Percentiles rank a stretch among this genome's conserved stretches.
These are phyloP conservation scores for Entomobrya proxima DNA, from an alignment of 2,888 invertebrate genomes.

Conservation along the genomic window DNA sequence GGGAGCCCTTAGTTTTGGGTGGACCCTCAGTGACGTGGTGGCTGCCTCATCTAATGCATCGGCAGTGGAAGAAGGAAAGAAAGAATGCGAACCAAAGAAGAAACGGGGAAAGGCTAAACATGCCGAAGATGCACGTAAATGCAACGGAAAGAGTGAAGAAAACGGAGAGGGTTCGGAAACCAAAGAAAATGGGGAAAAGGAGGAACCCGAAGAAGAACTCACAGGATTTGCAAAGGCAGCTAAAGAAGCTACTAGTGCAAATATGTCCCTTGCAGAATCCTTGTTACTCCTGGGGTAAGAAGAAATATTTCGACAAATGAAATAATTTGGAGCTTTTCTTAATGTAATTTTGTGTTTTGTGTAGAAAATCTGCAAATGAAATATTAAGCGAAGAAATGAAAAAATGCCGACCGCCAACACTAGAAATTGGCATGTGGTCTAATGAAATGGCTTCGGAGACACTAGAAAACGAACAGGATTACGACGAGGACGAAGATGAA, in stretches of 20 bases:
- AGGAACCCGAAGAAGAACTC: constrained; percentile 72
- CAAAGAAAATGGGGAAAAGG: constrained; percentile 28
- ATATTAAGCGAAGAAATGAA: constrained; percentile 77
- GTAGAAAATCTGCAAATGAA: constrained; percentile 76
- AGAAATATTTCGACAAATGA: not conserved
- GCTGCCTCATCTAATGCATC: constrained; percentile 63
- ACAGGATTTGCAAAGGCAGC: constrained; percentile 75
- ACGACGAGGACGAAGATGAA: constrained; percentile 76
- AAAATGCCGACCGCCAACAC: constrained; percentile 78
- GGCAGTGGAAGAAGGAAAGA: constrained; percentile 74
- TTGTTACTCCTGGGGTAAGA: constrained; percentile 71
- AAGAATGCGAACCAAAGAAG: constrained; percentile 72
- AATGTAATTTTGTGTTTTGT: not conserved
- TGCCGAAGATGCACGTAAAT: constrained; percentile 1
- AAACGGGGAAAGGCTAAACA: not conserved
- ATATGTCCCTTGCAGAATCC: constrained; percentile 73
- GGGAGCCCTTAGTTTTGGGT: constrained; percentile 95
- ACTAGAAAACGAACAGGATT: constrained; percentile 70
- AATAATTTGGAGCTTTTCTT: not conserved
- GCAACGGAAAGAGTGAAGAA: constrained; percentile 72
- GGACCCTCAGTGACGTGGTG: constrained; percentile 91
- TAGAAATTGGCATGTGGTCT: constrained; percentile 94
- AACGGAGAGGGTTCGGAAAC: constrained; percentile 76
- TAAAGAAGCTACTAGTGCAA: constrained; percentile 71
- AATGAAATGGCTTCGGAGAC: constrained; percentile 87